Base-by-base conservation (phyloP, 2,888 invertebrate species). In the Chrysolina haemoptera region DNA sequence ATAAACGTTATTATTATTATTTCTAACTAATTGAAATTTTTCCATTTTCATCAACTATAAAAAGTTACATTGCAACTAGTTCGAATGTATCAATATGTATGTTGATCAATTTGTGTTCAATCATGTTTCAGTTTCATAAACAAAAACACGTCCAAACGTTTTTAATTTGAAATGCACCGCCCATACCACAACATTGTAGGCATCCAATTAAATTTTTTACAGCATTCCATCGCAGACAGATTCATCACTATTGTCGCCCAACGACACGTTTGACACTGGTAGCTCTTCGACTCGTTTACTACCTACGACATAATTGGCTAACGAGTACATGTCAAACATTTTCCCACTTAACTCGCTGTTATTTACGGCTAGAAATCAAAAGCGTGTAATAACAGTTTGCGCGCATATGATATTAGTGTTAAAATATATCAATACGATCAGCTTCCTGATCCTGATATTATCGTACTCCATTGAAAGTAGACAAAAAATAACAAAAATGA, bases 401-500 rank as follows among this genome's bases (percentile, higher is more conserved):
- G 75, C 74, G 70, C 77, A 76, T 59, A 59, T 77, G 64, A 78
- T 75, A 80, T 80, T 81, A 82, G 79, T 72, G 80, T 80, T 79
- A 76, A 82, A 82, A 84, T 84, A 83, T 82, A 83, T 83, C 82
- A 77, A 81, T 46, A 77, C 74, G 71, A 76, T 70, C 78, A 68
- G 83, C 85, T 85, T 84, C 84, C 83, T 85, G 84, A n/a, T n/a
- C n/a, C 82, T 77, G 80, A 76, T 82, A 79, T 83, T 83, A 84
- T 84, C 5, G 53, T 53, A 12, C 53, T 53, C 53, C 20, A 12
- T 5, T 4, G 20, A 53, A 53, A 53, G 20, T 53, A 53, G 20
- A 20, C 22, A 11, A 20, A 53, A 11, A 12, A 53, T 35, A 35
- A 35, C 35, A 35, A 35, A 35, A 35, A 35, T 35, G 0, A 35